Conservation (phyloP, 2,113 vertebrate genomes). For the Himantopus leucocephalus region DNA sequence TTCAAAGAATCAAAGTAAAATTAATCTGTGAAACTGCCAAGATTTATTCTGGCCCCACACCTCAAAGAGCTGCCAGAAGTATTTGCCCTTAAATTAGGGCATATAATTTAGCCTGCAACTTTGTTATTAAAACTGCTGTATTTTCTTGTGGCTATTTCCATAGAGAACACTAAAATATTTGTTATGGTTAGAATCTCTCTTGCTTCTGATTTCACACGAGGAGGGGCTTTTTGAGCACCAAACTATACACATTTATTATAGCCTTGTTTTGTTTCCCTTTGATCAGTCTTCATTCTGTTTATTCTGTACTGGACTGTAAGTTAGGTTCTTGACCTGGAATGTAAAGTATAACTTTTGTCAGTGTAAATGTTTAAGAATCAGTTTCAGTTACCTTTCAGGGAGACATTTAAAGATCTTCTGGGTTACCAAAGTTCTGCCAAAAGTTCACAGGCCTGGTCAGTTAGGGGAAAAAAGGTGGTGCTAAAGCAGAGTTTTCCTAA, state of each 20-base stretch:
- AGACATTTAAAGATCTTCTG: not conserved
- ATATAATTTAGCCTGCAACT: not conserved
- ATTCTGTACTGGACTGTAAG: not conserved
- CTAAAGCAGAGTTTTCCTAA: not conserved
- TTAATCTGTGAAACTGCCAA: not conserved
- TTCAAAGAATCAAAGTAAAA: not conserved
- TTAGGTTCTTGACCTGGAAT: rapidly evolving
- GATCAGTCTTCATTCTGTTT: not conserved
- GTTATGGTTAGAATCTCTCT: not conserved
- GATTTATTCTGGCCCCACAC: not conserved
- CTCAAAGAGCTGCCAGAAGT: not conserved
- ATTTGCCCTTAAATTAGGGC: not conserved
- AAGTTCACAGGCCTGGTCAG: not conserved
- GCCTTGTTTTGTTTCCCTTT: not conserved
- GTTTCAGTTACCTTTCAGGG: not conserved
- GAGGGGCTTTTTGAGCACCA: not conserved
- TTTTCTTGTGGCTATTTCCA: not conserved
- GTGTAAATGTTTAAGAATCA: not conserved
- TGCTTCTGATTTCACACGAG: not conserved
- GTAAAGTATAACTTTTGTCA: not conserved
- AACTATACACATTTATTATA: not conserved
- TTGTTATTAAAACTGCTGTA: not conserved
- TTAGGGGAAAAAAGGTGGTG: not conserved
- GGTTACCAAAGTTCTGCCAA: not conserved
- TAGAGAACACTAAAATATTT: not conserved